Evolutionary conservation across 2,797 vertebrate species (phyloP).

Genomic region (Epinephelus coioides): DNA sequence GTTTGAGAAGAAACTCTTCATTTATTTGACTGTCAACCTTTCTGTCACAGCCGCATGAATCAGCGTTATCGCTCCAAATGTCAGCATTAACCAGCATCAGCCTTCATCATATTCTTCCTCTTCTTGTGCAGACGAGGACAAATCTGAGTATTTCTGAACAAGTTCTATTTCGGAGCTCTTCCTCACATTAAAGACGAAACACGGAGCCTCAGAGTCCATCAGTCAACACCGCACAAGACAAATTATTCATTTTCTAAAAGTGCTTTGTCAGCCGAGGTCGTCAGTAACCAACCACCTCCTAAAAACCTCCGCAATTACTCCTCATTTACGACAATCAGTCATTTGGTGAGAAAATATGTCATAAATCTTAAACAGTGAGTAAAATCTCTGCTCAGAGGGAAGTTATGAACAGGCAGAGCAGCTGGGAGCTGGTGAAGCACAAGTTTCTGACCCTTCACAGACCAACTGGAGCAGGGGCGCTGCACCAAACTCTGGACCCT

Average conservation of each 20-base stretch:
- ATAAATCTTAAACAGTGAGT: neutral
- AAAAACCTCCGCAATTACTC: neutral
- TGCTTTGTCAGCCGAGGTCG: conserved; percentile 25
- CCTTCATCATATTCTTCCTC: neutral
- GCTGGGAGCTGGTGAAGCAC: neutral
- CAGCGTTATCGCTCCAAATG: conserved; percentile 32
- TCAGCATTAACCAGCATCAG: conserved; percentile 23
- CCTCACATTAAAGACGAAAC: neutral
- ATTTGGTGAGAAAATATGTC: conserved; percentile 15
- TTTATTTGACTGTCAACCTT: conserved; percentile 29
- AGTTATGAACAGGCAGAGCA: neutral
- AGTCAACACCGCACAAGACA: conserved; percentile 26
- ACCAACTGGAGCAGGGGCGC: neutral
- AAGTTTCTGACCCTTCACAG: neutral
- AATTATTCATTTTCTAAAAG: conserved; percentile 23
- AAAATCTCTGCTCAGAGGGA: neutral
- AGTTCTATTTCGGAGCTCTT: conserved; percentile 5
- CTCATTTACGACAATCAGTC: conserved; percentile 19
- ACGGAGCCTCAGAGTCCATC: neutral
- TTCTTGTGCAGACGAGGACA: neutral
- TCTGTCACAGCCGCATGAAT: conserved; percentile 32
- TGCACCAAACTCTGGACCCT: too few species aligned
- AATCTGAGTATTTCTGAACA: conserved; percentile 3
- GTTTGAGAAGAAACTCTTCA: conserved; percentile 17
- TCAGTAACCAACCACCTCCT: conserved; percentile 5